phyloP scores from a whole-genome alignment of 2,888 invertebrate species.

The Noctua pronuba region DNA sequence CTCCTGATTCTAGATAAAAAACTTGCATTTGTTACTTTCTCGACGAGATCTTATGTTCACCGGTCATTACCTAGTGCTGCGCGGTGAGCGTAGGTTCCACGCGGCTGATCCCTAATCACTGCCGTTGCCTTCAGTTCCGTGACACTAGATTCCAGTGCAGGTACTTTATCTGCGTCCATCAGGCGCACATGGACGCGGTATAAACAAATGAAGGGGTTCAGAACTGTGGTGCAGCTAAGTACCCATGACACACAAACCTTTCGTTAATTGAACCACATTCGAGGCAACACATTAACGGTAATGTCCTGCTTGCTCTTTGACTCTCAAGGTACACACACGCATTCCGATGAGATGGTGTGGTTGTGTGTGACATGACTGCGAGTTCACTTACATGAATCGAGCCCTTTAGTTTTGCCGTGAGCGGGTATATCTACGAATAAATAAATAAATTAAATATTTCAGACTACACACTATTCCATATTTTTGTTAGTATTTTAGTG shows the following conservation, averaged over 20 bases:
- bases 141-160: not conserved
- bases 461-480: no score
- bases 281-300: constrained; percentile 2
- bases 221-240: not conserved
- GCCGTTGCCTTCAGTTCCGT: not conserved
- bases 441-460: no score
- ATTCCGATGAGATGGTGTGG: not conserved
- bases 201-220: not conserved
- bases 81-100: not conserved
- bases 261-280: constrained; percentile 31
- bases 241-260: constrained; percentile 53
- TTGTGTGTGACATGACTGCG: not conserved
- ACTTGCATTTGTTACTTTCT: not conserved
- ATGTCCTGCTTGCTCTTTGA: not conserved
- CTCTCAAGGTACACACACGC: not conserved
- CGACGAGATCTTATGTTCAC: not conserved
- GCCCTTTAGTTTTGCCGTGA: not conserved
- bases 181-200: not conserved
- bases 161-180: not conserved
- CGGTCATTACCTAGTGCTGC: not conserved
- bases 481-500: no score
- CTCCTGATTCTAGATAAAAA: not conserved
- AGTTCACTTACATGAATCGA: not conserved
- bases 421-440: no score
- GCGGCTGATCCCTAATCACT: no score